Base-by-base conservation (phyloP, 64 coral and sea anemone species). In the Montipora foliosa region DNA sequence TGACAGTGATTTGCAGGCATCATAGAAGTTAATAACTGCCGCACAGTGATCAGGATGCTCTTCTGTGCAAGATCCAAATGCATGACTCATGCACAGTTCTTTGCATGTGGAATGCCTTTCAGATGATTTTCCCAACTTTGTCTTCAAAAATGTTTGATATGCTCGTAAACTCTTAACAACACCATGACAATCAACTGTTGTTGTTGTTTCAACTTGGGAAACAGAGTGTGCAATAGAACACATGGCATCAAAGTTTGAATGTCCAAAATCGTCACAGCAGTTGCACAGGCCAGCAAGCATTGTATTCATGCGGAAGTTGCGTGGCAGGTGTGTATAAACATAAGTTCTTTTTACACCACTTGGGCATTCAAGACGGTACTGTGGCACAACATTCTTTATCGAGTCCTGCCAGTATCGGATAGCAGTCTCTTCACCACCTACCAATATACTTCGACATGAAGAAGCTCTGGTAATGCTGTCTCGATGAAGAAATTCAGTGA, bases 271-370 rank as follows among this genome's bases (percentile, higher is more conserved):
- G 20, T 88, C 49, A 52, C 85, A 75, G 48, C 74, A 15, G 49
- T 87, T 87, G 67, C 83, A 87, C 19, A 87, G 83, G 22, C 83
- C 83, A 44, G 83, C 83, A 29, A 87, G 83, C 83, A 87, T 87
- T 68, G 83, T 87, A 48, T 22, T 87, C 58, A 70, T 87, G 44
- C 61, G 20, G 45, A 87, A 89, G 72, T 76, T 89, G 22, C 69
- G 16, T 49, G 87, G 87, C 49, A 89, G 17, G 69, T 89, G 87
- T 49, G 70, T 89, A 55, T 89, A 89, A 77, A 77, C 75, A 77
- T 47, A 77, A 48, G 75, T 77, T 49, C 87, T 89, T 49, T 89
- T 89, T 76, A 89, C 87, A 49, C 87, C 87, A 89, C 77, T 89
- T 66, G 87, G 87, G n/a, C n/a, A 57, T 77, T 89, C 87, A 48